phyloP scores from a whole-genome alignment of 2,113 vertebrate species.

The Actinemys pallida region DNA sequence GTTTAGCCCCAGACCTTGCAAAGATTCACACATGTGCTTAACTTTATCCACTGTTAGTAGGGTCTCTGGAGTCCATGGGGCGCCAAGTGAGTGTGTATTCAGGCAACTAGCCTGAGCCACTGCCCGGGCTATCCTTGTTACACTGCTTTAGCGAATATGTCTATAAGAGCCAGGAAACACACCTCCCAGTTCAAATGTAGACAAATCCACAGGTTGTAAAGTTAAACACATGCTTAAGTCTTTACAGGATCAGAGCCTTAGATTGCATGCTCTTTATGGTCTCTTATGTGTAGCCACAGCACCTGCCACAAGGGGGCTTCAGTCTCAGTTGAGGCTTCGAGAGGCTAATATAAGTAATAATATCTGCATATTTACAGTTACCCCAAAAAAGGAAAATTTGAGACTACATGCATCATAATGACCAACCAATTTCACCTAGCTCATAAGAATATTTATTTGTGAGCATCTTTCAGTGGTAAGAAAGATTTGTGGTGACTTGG shows the following conservation, averaged over 20 bases:
- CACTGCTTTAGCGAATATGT: no score
- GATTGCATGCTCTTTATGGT: no score
- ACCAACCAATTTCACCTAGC: not conserved
- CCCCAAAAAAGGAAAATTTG: not conserved
- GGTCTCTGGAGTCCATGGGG: no score
- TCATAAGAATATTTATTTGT: constrained; percentile 61
- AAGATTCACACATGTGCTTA: not conserved
- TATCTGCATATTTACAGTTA: not conserved
- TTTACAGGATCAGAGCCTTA: no score
- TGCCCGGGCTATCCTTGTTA: no score
- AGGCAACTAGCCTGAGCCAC: no score
- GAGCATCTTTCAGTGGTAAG: constrained; percentile 66
- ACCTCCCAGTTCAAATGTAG: no score
- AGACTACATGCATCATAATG: not conserved
- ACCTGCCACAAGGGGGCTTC: not conserved
- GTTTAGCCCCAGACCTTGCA: not conserved
- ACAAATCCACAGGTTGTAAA: no score
- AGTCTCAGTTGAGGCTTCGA: not conserved
- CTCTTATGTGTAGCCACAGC: not conserved
- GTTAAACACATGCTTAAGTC: no score
- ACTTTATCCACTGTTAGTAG: no score
- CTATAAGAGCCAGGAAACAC: no score
- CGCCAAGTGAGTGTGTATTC: no score
- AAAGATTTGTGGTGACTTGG: constrained; percentile 65
- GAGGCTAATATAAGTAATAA: not conserved